Percentiles rank a stretch among this genome's conserved stretches.
phyloP scores from a whole-genome alignment of 2,113 vertebrate species.

The Erythrocercus mccallii region DNA sequence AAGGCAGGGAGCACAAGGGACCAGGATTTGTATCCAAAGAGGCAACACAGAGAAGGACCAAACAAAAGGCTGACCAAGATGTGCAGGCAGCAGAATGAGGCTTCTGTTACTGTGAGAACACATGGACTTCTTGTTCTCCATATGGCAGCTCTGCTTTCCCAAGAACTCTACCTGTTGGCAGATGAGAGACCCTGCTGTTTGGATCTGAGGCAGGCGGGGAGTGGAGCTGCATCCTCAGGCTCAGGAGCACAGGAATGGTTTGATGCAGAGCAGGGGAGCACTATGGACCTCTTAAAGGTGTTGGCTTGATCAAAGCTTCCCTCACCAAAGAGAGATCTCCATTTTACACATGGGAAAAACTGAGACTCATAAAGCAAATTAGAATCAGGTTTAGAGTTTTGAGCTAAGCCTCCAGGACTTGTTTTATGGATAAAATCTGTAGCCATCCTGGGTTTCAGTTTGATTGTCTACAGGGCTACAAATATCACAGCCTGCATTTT shows the following conservation, averaged over 20 bases:
- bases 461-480: neutral
- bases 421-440: neutral
- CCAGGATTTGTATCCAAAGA: neutral
- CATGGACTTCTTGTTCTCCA: neutral
- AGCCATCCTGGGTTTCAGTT: neutral
- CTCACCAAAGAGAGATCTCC: neutral
- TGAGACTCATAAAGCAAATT: neutral
- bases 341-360: neutral
- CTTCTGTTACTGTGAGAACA: neutral
- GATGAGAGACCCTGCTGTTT: conserved; percentile 30
- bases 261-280: neutral
- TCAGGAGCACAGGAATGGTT: neutral
- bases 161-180: conserved; percentile 8
- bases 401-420: neutral
- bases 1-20: neutral
- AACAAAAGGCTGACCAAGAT: neutral
- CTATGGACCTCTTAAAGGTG: neutral
- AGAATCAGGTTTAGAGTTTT: conserved; percentile 6
- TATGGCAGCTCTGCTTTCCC: neutral
- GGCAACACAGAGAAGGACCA: neutral
- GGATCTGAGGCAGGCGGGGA: neutral
- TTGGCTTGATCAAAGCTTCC: neutral
- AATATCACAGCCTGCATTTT: neutral
- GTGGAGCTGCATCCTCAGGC: neutral
- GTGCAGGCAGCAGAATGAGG: neutral